Evolutionary conservation across 1,140 invertebrate species (phyloP).

Genomic region (Drosophila saltans): DNA sequence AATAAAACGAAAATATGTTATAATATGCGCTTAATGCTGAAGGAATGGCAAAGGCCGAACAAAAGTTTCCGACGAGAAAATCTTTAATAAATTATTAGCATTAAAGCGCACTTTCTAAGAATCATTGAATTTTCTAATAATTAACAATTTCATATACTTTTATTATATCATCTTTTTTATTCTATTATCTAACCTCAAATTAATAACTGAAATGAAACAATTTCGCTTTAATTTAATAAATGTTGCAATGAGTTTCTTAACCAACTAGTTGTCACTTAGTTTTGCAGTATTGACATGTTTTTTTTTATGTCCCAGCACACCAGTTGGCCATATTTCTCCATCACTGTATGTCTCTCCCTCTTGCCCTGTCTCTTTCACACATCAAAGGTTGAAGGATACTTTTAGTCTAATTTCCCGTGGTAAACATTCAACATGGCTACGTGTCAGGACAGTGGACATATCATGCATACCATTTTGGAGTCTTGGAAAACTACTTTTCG

Average conservation of each 20-base stretch:
- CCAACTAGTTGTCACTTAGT: not conserved
- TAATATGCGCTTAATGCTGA: too few relatives aligned
- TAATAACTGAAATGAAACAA: not conserved
- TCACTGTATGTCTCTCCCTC: not conserved
- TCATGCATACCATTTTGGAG: constrained; percentile 3
- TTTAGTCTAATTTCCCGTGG: constrained; percentile 70
- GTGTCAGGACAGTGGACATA: constrained; percentile 42
- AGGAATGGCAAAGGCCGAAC: too few relatives aligned
- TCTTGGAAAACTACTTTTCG: constrained; percentile 76
- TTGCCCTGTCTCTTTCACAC: not conserved
- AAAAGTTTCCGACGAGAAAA: too few relatives aligned
- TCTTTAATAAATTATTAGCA: too few relatives aligned
- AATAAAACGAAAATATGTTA: too few relatives aligned
- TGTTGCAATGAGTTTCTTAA: not conserved
- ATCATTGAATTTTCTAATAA: too few relatives aligned
- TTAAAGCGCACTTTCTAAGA: too few relatives aligned
- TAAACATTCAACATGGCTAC: constrained; percentile 64
- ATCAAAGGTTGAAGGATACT: constrained; percentile 11
- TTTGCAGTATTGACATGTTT: constrained; percentile 1
- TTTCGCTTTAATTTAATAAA: not conserved
- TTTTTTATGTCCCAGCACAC: not conserved
- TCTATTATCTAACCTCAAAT: not conserved
- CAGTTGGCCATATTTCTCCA: not conserved
- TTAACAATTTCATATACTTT: too few relatives aligned
- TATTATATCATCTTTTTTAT: too few relatives aligned